Evolutionary conservation across 2,113 vertebrate genomes (phyloP), one percentile per base, ranked within the genome.

Genomic region (Podarcis cretensis): DNA sequence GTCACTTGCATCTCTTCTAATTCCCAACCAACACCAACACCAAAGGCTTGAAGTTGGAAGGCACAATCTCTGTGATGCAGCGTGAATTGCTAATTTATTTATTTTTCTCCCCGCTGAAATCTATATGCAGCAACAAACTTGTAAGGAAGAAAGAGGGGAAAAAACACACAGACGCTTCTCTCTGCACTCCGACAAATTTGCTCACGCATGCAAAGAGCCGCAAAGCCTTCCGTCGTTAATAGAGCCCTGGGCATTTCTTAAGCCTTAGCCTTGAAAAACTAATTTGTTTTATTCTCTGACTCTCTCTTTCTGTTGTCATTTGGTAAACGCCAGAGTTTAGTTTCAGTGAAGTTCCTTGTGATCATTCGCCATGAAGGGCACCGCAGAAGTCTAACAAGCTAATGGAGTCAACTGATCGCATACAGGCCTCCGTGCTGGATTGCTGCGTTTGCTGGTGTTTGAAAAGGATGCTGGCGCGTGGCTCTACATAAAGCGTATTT

Each of bases 251-350:
- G 91, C 84, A 90, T 93, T 96, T 78, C 40, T 96, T 96, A 89
- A 94, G 96, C 43, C 92, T 92, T 87, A 83, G 35, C 83, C 59
- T 95, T 94, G 81, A 90, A 87, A 84, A 86, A 91, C 73, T 95
- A 91, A 96, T 92, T 96, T 96, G 85, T 92, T 97, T 97, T 94
- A 95, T 95, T 94, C 85, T 94, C 83, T 94, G 27, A 59, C 90
- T 95, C 89, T 90, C 93, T 37, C 63, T 32, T 95, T 96, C 95
- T 95, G 92, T 92, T 92, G 90, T 86, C 85, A 7, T 95, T 91
- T 93, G 89, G 87, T 90, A 94, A 96, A 63, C 0, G 0, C 90
- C 87, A 90, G 18, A 92, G 90, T 89, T 95, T 90, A 90, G 85
- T 95, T 93, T 90, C 88, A 94, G 37, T 93, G 91, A 95, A 95